Evolutionary conservation across 2,113 vertebrate species (phyloP).

Genomic region (Lota lota): DNA sequence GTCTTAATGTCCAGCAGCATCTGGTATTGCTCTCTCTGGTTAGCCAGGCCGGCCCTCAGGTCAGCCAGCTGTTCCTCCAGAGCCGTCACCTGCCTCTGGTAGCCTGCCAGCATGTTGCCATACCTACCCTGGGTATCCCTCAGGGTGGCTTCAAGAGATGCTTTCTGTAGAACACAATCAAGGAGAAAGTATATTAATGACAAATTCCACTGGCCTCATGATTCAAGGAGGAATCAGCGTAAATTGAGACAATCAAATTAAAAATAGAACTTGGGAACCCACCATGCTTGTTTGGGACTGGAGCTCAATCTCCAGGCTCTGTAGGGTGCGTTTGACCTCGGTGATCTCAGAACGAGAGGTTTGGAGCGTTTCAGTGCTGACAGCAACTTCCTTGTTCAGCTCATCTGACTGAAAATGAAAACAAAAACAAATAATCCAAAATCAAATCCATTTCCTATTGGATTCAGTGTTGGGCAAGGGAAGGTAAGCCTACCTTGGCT

Average conservation of each 20-base stretch:
- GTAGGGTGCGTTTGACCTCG: conserved; percentile 70
- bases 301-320: conserved; percentile 77
- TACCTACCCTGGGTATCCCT: conserved; percentile 74
- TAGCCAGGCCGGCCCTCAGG: conserved; percentile 70
- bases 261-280: background rate
- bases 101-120: conserved; percentile 60
- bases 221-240: background rate
- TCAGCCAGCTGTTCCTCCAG: conserved; percentile 74
- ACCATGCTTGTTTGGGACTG: conserved; percentile 77
- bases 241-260: background rate
- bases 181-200: background rate
- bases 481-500: conserved; percentile 31
- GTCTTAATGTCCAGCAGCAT: conserved; percentile 78
- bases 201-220: background rate
- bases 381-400: conserved; percentile 70
- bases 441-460: background rate
- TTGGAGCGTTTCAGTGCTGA: conserved; percentile 66
- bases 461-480: background rate
- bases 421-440: background rate
- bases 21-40: conserved; percentile 76
- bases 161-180: conserved; percentile 63
- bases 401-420: conserved; percentile 62
- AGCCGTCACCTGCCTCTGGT: conserved; percentile 70
- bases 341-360: conserved; percentile 69
- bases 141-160: conserved; percentile 74